A percentile compares a stretch with the other conserved stretches of the same genome.
Conservation (phyloP, 2,797 vertebrate genomes). For the Moxostoma hubbsi region DNA sequence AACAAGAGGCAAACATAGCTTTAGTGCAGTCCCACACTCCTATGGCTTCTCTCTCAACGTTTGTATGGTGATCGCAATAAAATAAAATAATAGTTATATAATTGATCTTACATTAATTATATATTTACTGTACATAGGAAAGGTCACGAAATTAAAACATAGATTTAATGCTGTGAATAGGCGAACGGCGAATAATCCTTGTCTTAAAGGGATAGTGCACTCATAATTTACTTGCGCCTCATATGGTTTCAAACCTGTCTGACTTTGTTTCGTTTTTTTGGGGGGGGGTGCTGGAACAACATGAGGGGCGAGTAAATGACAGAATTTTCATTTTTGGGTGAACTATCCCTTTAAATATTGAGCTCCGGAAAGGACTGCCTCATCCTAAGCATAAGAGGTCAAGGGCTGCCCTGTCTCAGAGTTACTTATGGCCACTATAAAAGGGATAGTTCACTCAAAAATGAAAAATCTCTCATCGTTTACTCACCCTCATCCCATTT, state of each 20-base stretch:
- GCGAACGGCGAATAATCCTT: constrained; percentile 25
- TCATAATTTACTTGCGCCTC: too few relatives aligned
- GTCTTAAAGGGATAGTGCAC: too few relatives aligned
- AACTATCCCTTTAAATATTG: neutral
- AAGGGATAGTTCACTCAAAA: too few relatives aligned
- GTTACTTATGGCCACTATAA: constrained; percentile 12
- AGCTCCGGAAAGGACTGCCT: constrained; percentile 40
- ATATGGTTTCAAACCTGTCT: too few relatives aligned
- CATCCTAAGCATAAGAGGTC: constrained; percentile 50
- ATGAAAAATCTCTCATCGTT: too few relatives aligned
- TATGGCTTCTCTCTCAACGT: constrained; percentile 68
- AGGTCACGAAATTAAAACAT: constrained; percentile 57
- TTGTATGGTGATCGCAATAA: constrained; percentile 71
- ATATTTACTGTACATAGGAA: constrained; percentile 76
- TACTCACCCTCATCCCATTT: too few relatives aligned
- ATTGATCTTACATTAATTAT: constrained; percentile 67
- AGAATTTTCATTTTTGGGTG: too few relatives aligned
- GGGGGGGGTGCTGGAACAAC: too few relatives aligned
- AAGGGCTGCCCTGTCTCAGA: constrained; percentile 48
- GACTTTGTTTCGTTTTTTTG: too few relatives aligned
- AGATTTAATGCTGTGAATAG: constrained; percentile 61
- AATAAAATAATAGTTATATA: constrained; percentile 50
- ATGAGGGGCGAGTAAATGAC: too few relatives aligned
- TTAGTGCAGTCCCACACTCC: constrained; percentile 80
- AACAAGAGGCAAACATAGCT: constrained; percentile 70